Conservation (phyloP, 2,888 invertebrate genomes). For the Listrodromus nycthemerus region DNA sequence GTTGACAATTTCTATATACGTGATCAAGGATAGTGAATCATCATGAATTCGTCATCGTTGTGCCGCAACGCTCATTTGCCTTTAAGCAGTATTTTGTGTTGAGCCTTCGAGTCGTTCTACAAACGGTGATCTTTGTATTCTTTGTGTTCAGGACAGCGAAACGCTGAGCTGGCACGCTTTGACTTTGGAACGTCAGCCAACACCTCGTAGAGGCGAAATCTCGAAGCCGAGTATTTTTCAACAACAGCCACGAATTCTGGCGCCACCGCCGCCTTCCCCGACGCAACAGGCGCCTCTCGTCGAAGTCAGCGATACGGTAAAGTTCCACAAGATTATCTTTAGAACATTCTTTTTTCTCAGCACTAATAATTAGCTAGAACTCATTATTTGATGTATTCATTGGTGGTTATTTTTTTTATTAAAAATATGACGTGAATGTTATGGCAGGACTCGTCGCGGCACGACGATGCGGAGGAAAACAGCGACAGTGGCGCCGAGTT, state of each 20-base stretch:
- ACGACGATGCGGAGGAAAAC: slow-evolving; percentile 68
- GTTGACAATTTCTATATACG: too few relatives aligned
- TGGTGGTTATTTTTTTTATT: neutral
- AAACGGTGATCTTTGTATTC: neutral
- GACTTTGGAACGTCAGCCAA: slow-evolving; percentile 79
- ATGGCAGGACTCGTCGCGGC: slow-evolving; percentile 61
- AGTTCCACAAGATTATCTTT: neutral
- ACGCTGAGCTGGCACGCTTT: slow-evolving; percentile 82
- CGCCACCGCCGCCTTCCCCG: slow-evolving; percentile 64
- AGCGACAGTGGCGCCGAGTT: slow-evolving; percentile 71
- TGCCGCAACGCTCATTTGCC: too few relatives aligned
- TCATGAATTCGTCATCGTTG: too few relatives aligned
- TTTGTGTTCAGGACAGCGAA: slow-evolving; percentile 77
- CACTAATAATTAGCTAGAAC: neutral
- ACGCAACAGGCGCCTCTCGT: slow-evolving; percentile 46
- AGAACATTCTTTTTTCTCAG: neutral
- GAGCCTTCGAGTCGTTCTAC: slow-evolving; percentile 29
- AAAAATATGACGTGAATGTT: neutral
- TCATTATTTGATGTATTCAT: neutral
- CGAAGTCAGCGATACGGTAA: slow-evolving; percentile 68
- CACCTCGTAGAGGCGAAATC: slow-evolving; percentile 73
- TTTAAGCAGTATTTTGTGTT: too few relatives aligned
- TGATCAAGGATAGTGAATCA: neutral
- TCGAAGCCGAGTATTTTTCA: slow-evolving; percentile 57
- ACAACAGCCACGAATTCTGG: slow-evolving; percentile 42